These are phyloP conservation scores for Microctenopoma stevenorrisi DNA, from an alignment of 2,797 vertebrate species.

Conservation along the genomic window DNA sequence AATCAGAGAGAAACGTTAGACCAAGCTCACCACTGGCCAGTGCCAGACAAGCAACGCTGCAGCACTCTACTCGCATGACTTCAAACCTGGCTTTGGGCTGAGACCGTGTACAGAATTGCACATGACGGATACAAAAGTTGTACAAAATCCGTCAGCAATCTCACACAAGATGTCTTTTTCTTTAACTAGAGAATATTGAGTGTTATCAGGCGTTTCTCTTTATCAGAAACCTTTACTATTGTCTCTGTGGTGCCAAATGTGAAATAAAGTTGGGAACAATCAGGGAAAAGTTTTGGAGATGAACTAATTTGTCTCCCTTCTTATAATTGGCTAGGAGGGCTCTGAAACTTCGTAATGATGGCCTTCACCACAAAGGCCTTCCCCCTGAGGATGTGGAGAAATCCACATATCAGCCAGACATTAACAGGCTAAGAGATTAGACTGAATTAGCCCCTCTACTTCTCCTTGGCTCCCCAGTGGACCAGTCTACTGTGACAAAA, in stretches of 20 bases:
- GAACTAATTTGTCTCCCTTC: constrained; percentile 72
- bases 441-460: constrained; percentile 80
- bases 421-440: constrained; percentile 81
- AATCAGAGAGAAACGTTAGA: constrained; percentile 77
- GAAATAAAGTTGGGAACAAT: constrained; percentile 72
- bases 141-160: constrained; percentile 41
- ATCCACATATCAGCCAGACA: constrained; percentile 83
- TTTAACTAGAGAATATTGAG: constrained; percentile 34
- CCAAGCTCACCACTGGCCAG: constrained; percentile 66
- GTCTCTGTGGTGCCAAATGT: constrained; percentile 36
- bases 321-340: constrained; percentile 81
- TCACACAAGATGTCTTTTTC: constrained; percentile 17
- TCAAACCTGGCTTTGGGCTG: constrained; percentile 46
- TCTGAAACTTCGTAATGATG: constrained; percentile 79
- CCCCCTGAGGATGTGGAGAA: constrained; percentile 76
- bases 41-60: constrained; percentile 56
- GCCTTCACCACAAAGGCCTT: constrained; percentile 80
- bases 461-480: constrained; percentile 67
- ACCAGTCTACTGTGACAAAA: constrained; percentile 75
- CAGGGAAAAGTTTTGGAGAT: constrained; percentile 69
- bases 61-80: constrained; percentile 47
- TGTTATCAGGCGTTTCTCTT: constrained; percentile 29
- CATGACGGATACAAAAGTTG: constrained; percentile 33
- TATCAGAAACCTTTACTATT: constrained; percentile 39
- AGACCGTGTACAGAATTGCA: constrained; percentile 37